Conservation (phyloP, 2,113 vertebrate genomes). For the Psophia crepitans region DNA sequence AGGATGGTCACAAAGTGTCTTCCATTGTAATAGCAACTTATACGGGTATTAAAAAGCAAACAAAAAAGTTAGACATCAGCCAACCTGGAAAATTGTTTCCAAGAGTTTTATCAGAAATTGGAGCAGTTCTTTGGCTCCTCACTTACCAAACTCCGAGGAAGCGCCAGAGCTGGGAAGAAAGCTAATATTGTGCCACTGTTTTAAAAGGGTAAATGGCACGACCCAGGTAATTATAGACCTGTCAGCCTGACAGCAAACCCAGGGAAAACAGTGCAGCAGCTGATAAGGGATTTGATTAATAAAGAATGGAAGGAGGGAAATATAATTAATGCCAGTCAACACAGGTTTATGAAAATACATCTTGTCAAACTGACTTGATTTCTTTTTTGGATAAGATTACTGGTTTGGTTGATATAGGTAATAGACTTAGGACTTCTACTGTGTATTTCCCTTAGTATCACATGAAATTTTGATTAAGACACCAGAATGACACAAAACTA, state of each 20-base stretch:
- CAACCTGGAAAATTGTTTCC: neutral
- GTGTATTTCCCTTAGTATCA: neutral
- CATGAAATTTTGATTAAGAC: slow-evolving; percentile 5
- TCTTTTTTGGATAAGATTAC: slow-evolving; percentile 53
- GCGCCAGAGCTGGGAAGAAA: neutral
- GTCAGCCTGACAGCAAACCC: slow-evolving; percentile 46
- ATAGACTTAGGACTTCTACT: neutral
- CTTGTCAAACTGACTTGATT: slow-evolving; percentile 55
- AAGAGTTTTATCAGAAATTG: neutral
- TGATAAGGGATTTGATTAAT: slow-evolving; percentile 63
- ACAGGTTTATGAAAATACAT: slow-evolving; percentile 42
- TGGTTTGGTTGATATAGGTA: slow-evolving; percentile 32
- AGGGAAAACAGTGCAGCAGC: slow-evolving; percentile 54
- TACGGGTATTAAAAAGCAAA: neutral
- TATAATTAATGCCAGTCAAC: slow-evolving; percentile 66
- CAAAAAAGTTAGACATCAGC: neutral
- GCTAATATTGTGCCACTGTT: slow-evolving; percentile 49
- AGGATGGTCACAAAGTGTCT: neutral
- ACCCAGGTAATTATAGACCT: slow-evolving; percentile 64
- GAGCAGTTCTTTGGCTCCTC: neutral
- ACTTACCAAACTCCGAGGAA: neutral
- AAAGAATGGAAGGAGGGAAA: slow-evolving; percentile 53
- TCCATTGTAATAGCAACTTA: neutral
- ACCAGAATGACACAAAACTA: neutral
- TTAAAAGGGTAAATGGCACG: slow-evolving; percentile 50